phyloP scores from a whole-genome alignment of 2,888 invertebrate species.

The Lysandra bellargus region DNA sequence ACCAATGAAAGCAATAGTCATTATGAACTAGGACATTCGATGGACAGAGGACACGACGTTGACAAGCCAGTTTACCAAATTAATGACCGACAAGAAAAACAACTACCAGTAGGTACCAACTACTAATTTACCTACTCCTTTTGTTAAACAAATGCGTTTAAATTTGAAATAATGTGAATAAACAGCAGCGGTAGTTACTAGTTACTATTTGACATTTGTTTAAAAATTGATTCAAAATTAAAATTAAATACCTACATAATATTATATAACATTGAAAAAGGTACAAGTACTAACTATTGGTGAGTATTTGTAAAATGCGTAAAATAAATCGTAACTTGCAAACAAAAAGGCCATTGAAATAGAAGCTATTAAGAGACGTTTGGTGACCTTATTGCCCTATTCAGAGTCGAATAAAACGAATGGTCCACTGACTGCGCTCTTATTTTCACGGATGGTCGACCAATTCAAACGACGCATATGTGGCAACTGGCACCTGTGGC shows the following conservation, averaged over 20 bases:
- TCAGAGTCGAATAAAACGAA: slow-evolving; percentile 36
- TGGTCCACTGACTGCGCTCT: slow-evolving; percentile 37
- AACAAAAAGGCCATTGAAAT: slow-evolving; percentile 30
- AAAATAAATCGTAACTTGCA: not conserved
- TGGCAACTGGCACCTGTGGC: slow-evolving; percentile 26
- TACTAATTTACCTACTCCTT: too few species aligned
- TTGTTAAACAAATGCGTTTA: too few species aligned
- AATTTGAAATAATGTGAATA: too few species aligned
- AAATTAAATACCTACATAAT: too few species aligned
- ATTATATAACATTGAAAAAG: not conserved
- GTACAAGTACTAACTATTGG: not conserved
- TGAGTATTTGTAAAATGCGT: not conserved
- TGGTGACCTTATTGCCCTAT: slow-evolving; percentile 37
- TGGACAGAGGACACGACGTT: not conserved
- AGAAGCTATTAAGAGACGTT: slow-evolving; percentile 45
- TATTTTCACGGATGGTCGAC: slow-evolving; percentile 39
- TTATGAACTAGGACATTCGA: not conserved
- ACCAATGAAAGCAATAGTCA: slow-evolving; percentile 4
- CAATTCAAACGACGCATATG: not conserved
- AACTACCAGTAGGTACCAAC: not conserved
- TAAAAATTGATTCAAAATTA: too few species aligned
- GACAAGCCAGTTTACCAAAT: not conserved
- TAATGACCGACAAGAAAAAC: not conserved
- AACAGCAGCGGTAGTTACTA: too few species aligned
- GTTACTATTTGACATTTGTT: too few species aligned